Conservation (phyloP, 2,888 invertebrate species). For the Agriopis marginaria region DNA sequence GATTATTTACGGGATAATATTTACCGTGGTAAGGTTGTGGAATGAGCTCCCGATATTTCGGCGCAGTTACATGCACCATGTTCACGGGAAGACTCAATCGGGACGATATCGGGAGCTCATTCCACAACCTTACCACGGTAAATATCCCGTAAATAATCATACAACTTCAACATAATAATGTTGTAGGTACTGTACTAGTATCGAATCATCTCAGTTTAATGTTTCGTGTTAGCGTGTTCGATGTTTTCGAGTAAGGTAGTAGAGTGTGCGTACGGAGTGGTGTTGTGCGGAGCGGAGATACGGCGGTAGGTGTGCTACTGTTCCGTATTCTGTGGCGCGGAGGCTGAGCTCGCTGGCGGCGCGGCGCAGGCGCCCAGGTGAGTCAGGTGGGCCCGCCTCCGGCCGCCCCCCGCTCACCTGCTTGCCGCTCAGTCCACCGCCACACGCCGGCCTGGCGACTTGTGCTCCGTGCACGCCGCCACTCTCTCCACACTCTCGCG, state of each 20-base stretch:
- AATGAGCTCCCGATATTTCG: no score
- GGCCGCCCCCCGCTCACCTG: slow-evolving; percentile 80
- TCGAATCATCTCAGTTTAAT: slow-evolving; percentile 1
- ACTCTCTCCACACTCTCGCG: slow-evolving; percentile 84
- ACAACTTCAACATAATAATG: slow-evolving; percentile 6
- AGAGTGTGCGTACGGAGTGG: slow-evolving; percentile 2
- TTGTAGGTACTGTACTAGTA: neutral
- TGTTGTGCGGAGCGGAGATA: slow-evolving; percentile 23
- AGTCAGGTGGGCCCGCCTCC: slow-evolving; percentile 85
- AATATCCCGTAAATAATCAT: no score
- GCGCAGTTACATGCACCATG: no score
- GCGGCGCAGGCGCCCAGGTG: slow-evolving; percentile 85
- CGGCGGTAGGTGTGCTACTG: slow-evolving; percentile 45
- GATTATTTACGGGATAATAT: no score
- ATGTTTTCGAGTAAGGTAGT: slow-evolving; percentile 8
- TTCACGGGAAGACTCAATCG: no score
- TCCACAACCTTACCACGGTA: no score
- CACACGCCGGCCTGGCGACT: slow-evolving; percentile 81
- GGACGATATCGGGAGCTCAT: no score
- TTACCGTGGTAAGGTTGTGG: no score
- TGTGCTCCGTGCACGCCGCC: slow-evolving; percentile 84
- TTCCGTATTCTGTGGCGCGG: slow-evolving; percentile 57
- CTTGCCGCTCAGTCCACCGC: slow-evolving; percentile 77
- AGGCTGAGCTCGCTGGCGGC: slow-evolving; percentile 66
- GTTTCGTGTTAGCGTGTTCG: slow-evolving; percentile 15